Evolutionary conservation across 2,113 vertebrate genomes (phyloP), one percentile per base, ranked within the genome.

Genomic region (Mobula birostris): DNA sequence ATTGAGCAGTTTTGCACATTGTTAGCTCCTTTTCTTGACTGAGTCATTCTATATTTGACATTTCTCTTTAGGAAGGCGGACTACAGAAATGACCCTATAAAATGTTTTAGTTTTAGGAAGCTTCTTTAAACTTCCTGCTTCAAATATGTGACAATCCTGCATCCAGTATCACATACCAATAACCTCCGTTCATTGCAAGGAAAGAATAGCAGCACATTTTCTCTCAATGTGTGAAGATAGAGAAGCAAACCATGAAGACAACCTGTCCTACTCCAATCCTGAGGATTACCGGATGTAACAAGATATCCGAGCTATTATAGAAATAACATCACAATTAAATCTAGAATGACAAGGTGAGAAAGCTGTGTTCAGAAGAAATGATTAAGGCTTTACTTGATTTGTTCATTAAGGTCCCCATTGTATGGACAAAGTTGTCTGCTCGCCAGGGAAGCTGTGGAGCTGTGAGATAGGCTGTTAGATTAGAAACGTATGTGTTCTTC

Each of bases 401-500:
- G 95, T 95, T 97, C 94, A 96, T 96, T 94, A 97, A 95, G 95
- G 98, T 95, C 94, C 98, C 98, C 94, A 96, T 94, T 1, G 97
- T 97, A 94, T 96, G 96, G 2, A 96, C 95, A 90, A 97, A 97
- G 94, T 95, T 95, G 94, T 97, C 97, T 95, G 96, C 97, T 66
- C 96, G 97, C 72, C 97, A 95, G 95, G 97, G 96, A 24, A 97
- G 97, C 3, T 96, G 97, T 29, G 98, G 97, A 4, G 98, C 96
- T 5, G 98, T 99, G 96, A 99, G 96, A 90, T 97, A 98, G 6
- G 97, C 98, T 19, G 96, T 97, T 58, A 98, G 94, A 0, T 97
- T 97, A 94, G 97, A 97, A 94, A 98, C 94, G 36, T 97, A 96
- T 19, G 95, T 96, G 95, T 94, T 96, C 29, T 96, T 94, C 0